These are phyloP conservation scores for Pyrgilauda ruficollis DNA, from an alignment of 2,113 vertebrate genomes.

Conservation along the genomic window DNA sequence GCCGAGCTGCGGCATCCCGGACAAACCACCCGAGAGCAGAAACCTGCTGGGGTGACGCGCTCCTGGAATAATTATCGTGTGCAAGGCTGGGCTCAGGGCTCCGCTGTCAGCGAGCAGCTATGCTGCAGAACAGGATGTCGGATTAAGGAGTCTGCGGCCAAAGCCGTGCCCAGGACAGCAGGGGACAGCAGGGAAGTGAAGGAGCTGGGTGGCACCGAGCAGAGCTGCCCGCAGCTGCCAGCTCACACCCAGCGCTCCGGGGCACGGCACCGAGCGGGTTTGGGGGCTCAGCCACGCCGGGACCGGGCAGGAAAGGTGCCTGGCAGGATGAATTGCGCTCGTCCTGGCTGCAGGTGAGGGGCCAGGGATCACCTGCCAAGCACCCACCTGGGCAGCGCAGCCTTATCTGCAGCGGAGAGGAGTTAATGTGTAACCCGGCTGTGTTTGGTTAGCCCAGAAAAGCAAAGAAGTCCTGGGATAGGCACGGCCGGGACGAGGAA, in stretches of 20 bases:
- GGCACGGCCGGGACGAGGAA: background rate
- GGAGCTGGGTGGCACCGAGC: background rate
- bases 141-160: constrained; percentile 20
- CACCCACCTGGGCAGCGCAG: background rate
- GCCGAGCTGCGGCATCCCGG: background rate
- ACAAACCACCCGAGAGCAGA: background rate
- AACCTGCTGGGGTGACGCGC: background rate
- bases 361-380: background rate
- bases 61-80: background rate
- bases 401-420: constrained; percentile 15
- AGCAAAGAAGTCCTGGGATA: background rate
- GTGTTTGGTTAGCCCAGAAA: constrained; percentile 50
- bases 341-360: background rate
- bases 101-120: constrained; percentile 40
- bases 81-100: background rate
- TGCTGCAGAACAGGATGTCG: constrained; percentile 57
- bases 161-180: constrained; percentile 4
- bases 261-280: rapidly evolving
- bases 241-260: background rate
- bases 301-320: background rate
- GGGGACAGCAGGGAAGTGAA: background rate
- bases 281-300: background rate
- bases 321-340: background rate
- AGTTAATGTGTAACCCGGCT: constrained; percentile 65
- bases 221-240: background rate